Conservation (phyloP, 2,113 vertebrate genomes). For the Chionodraco myersi region DNA sequence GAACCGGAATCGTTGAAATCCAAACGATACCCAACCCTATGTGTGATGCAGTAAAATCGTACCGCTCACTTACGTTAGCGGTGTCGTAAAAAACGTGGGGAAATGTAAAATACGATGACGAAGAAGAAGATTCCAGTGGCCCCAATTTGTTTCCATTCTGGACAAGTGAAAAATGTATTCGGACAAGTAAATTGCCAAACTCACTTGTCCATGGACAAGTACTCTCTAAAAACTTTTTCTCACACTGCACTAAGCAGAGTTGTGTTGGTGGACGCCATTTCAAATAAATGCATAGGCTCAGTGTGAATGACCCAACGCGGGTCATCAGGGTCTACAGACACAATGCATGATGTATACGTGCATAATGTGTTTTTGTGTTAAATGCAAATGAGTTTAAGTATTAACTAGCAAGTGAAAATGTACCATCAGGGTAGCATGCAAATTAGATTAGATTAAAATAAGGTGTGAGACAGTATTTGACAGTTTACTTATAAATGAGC, state of each 20-base stretch:
- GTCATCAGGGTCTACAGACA: background rate
- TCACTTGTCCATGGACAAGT: too few relatives aligned
- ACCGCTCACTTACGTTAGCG: too few relatives aligned
- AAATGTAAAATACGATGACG: too few relatives aligned
- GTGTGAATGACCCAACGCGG: background rate
- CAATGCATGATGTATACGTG: background rate
- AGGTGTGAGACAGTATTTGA: background rate
- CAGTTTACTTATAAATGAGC: background rate
- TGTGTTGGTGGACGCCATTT: conserved; percentile 22
- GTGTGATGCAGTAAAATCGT: too few relatives aligned
- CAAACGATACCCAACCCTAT: too few relatives aligned
- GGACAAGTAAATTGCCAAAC: too few relatives aligned
- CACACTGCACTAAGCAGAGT: conserved; percentile 20
- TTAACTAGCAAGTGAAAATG: background rate
- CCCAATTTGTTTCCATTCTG: too few relatives aligned
- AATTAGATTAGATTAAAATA: background rate
- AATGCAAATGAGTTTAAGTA: background rate
- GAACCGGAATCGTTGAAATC: too few relatives aligned
- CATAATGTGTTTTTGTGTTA: background rate
- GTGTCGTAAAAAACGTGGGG: too few relatives aligned
- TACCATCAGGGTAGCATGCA: background rate
- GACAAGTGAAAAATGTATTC: too few relatives aligned
- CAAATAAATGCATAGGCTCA: conserved; percentile 32
- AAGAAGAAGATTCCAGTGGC: too few relatives aligned
- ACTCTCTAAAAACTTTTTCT: too few relatives aligned